A percentile compares a stretch with the other conserved stretches of the same genome.
Evolutionary conservation across 2,888 invertebrate species (phyloP).

Genomic region (Dendrolimus houi): DNA sequence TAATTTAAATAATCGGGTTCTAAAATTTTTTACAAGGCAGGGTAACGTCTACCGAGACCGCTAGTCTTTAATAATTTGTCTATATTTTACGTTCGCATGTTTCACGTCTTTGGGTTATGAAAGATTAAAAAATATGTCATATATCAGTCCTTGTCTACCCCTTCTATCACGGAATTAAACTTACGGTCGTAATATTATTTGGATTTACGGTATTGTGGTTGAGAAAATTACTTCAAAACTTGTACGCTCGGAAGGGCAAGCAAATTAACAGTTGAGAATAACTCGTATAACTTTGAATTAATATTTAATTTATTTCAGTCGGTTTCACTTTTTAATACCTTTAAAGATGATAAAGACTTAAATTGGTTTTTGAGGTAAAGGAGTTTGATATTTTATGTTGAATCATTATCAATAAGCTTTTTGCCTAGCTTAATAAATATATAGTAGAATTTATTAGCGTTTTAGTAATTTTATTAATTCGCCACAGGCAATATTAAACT

Average conservation of each 20-base stretch:
- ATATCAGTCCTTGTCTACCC: background rate
- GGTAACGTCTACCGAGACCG: too few species aligned
- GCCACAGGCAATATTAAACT: too few species aligned
- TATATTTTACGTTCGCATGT: too few species aligned
- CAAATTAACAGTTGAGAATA: background rate
- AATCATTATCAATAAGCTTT: too few species aligned
- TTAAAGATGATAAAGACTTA: background rate
- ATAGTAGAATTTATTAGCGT: too few species aligned
- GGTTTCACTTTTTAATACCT: background rate
- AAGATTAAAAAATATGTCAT: constrained; percentile 1
- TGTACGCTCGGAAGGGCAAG: background rate
- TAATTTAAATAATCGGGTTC: too few species aligned
- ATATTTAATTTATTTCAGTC: background rate
- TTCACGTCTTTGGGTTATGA: too few species aligned
- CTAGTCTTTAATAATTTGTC: too few species aligned
- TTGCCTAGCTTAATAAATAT: too few species aligned
- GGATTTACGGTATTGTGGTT: background rate
- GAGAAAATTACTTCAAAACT: background rate
- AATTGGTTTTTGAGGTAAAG: background rate
- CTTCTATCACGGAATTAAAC: background rate
- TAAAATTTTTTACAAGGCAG: too few species aligned
- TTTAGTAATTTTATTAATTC: too few species aligned
- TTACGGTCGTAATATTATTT: background rate
- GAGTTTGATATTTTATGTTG: background rate
- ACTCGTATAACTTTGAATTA: background rate